Evolutionary conservation across 2,888 invertebrate species (phyloP), one percentile per base, ranked within the genome.

Genomic region (Perizoma flavofasciatum): DNA sequence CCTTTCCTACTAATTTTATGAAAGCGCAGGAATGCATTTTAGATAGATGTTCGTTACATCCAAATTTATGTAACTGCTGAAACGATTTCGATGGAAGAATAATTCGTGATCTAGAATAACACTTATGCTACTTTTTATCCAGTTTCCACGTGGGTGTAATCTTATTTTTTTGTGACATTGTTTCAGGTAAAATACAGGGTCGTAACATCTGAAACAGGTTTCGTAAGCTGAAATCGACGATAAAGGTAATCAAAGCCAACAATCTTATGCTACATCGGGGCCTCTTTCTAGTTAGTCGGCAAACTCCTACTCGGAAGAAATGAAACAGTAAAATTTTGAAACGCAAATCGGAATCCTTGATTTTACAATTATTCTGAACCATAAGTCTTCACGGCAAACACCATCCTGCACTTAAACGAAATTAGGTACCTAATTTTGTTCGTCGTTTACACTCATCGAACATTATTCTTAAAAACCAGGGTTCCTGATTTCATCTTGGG

Each of bases 401-500:
- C 22, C 1, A 22, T 22, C 22, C 22, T 22, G 22, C 22, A 3
- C 22, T 22, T 3, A 22, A 22, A 22, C 22, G 22, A 22, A 22
- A 22, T 22, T 22, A 22, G 22, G 22, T 3, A 22, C 22, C 22
- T 22, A 22, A 22, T 22, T 22, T 22, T 22, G 22, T 2, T 22
- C 22, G 22, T 22, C 22, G 22, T 22, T 22, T 22, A 22, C 3
- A 3, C 22, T 22, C 7, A 5, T 49, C n/a, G 52, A 59, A 60
- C 39, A 60, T 65, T 57, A 67, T 69, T 58, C 60, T 71, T 71
- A 56, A 66, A 72, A 69, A 61, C 66, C 67, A 63, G 66, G 68
- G 69, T 67, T 72, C 59, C 67, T 66, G 63, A 74, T 77, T 75
- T 72, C 69, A 78, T 80, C 74, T 72, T 68, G 74, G 73, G 71